Evolutionary conservation across 1,140 invertebrate genomes (phyloP).

Genomic region (Diploscapter pachys): DNA sequence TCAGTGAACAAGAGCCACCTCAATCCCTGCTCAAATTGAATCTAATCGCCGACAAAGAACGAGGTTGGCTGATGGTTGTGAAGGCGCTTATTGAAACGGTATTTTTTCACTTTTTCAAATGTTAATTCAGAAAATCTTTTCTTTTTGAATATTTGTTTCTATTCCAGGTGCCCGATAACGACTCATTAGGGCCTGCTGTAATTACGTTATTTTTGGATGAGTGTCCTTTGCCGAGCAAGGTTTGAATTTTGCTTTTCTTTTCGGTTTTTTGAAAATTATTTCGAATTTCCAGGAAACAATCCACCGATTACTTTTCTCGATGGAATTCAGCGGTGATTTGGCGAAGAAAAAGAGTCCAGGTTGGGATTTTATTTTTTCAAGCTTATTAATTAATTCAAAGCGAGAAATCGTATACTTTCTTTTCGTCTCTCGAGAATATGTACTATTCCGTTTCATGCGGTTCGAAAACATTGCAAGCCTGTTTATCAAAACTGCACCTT

Average conservation of each 20-base stretch:
- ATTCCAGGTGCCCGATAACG: constrained; percentile 72
- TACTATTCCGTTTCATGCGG: too few relatives aligned
- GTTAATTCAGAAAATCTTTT: not conserved
- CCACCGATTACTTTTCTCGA: not conserved
- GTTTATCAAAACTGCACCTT: too few relatives aligned
- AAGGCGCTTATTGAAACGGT: constrained; percentile 76
- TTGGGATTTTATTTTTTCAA: not conserved
- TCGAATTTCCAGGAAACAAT: too few relatives aligned
- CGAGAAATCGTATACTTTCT: not conserved
- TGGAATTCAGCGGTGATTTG: not conserved
- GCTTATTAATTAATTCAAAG: not conserved
- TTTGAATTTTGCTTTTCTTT: constrained; percentile 39
- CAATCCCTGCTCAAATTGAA: constrained; percentile 77
- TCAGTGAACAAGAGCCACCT: constrained; percentile 80
- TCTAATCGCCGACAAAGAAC: constrained; percentile 80
- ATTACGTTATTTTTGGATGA: constrained; percentile 85
- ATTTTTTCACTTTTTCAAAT: not conserved
- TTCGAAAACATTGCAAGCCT: too few relatives aligned
- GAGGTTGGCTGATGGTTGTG: constrained; percentile 84
- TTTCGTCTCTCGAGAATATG: too few relatives aligned
- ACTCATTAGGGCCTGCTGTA: constrained; percentile 83
- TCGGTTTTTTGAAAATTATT: too few relatives aligned
- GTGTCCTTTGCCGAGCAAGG: constrained; percentile 83
- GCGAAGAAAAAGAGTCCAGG: not conserved
- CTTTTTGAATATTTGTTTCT: not conserved